Percentiles rank a stretch among this genome's conserved stretches.
Conservation (phyloP, 2,888 invertebrate species). For the Drosophila paucipuncta region DNA sequence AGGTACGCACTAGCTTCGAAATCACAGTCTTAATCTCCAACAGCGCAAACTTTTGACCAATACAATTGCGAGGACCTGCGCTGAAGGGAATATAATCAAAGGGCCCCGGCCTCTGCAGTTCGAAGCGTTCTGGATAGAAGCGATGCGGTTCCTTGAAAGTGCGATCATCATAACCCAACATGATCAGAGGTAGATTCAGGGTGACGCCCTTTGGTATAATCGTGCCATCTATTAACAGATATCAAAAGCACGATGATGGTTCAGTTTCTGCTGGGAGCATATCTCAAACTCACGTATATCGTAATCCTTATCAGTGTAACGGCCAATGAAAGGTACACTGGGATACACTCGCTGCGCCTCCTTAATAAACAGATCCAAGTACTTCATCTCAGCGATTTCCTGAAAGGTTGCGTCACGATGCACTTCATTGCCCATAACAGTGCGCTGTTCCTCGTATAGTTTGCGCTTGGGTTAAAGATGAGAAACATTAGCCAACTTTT, state of each 20-base stretch:
- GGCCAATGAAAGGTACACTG: conserved; percentile 81
- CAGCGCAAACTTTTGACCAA: conserved; percentile 86
- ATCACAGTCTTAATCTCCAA: conserved; percentile 87
- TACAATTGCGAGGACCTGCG: conserved; percentile 89
- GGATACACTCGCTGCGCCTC: conserved; percentile 82
- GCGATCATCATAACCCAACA: conserved; percentile 79
- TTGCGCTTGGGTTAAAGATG: conserved; percentile 83
- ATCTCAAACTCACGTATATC: conserved; percentile 69
- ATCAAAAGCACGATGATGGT: background rate
- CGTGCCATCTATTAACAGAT: conserved; percentile 77
- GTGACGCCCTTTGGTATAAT: conserved; percentile 73
- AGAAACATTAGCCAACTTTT: conserved; percentile 27
- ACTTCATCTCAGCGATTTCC: conserved; percentile 82
- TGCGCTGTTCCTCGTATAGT: conserved; percentile 86
- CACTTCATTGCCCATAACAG: conserved; percentile 84
- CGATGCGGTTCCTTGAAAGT: conserved; percentile 80
- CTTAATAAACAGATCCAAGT: conserved; percentile 83
- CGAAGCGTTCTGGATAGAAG: conserved; percentile 87
- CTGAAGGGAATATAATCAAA: conserved; percentile 88
- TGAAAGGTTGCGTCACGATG: conserved; percentile 77
- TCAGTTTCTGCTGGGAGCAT: background rate
- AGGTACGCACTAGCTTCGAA: conserved; percentile 86
- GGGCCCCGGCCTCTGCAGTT: conserved; percentile 83
- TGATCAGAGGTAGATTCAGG: conserved; percentile 71
- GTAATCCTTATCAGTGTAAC: conserved; percentile 73